Base-by-base conservation (phyloP, 1,140 invertebrate species). In the Danaus melanippus region DNA sequence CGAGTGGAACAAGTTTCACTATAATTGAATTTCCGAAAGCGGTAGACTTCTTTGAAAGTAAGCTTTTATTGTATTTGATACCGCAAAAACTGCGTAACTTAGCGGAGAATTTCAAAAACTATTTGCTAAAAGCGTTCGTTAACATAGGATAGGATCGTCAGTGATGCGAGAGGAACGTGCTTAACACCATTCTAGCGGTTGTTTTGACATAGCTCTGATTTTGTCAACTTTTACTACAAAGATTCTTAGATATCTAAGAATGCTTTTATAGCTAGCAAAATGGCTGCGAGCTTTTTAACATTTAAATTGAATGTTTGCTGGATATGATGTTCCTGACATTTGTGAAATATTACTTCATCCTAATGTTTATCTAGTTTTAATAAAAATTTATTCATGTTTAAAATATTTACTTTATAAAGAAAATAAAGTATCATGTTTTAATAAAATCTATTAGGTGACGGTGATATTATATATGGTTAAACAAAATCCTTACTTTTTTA, bases 11-110 rank as follows among this genome's bases (percentile, higher is more conserved):
- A 71, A 67, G 78, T 74, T 71, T 70, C 58, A 42, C 58, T 64
- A 66, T 77, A 76, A 76, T 77, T 74, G 73, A 76, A 74, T 68
- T 65, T 67, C 67, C 56, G 57, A 74, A 75, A 69, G 66, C 67
- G 68, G 62, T 58, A 58, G 62, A 66, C 60, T 69, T 62, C 50
- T 60, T 51, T 53, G 52, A 63, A 68, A 68, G 21, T 60, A 52
- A 42, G 61, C 49, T 56, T 52, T 60, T 52, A 55, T 56, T 17
- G 48, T 46, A 9, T 51, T 55, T 52, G 41, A 54, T 55, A 9
- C 46, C 40, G 43, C 42, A 60, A 56, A 60, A 60, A 60, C 43
- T 56, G 47, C 43, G 46, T 58, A 59, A 46, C 47, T 45, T 42
- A 60, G 53, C 12, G n/a, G 12, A 41, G 49, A 56, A 43, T 43